Conservation (phyloP, 2,797 vertebrate species). For the Poliocrania exsul region DNA sequence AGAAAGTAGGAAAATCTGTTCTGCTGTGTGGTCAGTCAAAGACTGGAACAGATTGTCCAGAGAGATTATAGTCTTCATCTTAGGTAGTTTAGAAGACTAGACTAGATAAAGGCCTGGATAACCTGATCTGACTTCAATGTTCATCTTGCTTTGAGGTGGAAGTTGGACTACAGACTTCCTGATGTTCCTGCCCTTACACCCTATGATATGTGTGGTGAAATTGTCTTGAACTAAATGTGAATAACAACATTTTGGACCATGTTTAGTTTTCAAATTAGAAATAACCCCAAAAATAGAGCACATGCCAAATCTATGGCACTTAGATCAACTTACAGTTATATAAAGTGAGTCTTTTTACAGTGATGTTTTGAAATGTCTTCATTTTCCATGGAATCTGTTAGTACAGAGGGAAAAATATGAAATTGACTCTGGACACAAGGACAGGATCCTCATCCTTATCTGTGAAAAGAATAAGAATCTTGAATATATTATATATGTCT, state of each 20-base stretch:
- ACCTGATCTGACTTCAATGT: neutral
- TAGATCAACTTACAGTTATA: neutral
- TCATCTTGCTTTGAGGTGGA: neutral
- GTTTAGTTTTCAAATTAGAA: neutral
- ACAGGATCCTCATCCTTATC: neutral
- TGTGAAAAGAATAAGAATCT: neutral
- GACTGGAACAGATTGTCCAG: neutral
- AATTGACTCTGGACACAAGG: neutral
- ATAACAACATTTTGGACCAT: neutral
- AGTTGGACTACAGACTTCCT: neutral
- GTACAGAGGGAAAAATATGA: neutral
- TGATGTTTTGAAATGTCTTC: no score
- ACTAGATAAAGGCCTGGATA: neutral
- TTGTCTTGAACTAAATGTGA: neutral
- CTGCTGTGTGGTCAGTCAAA: neutral
- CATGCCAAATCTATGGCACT: neutral
- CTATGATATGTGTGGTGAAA: neutral
- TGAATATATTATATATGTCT: neutral
- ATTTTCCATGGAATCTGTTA: neutral
- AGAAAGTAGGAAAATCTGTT: neutral
- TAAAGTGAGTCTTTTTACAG: neutral
- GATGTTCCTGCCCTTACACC: neutral
- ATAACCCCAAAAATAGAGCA: neutral
- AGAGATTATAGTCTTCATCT: neutral
- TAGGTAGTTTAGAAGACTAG: neutral